phyloP scores from a whole-genome alignment of 2,888 invertebrate species.

The Prosapia bicincta region DNA sequence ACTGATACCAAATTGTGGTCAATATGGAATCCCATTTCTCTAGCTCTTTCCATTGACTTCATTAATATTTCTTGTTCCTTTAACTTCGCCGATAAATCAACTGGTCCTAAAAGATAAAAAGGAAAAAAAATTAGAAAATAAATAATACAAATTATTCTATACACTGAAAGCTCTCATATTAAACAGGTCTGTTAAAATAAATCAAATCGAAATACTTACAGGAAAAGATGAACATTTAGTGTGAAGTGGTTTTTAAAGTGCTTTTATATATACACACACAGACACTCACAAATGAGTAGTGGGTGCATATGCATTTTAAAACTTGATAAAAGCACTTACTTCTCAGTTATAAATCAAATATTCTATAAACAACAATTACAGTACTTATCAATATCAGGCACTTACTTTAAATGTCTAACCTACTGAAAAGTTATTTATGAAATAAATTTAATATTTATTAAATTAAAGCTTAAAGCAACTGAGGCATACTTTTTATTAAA shows the following conservation, averaged over 20 bases:
- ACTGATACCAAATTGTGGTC: conserved; percentile 24
- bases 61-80: not conserved
- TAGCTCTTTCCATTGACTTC: not conserved
- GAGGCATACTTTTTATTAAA: no score
- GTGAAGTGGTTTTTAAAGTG: not conserved
- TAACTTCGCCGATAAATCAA: not conserved
- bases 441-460: no score
- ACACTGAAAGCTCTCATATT: not conserved
- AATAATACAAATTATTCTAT: not conserved
- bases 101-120: not conserved
- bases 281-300: no score
- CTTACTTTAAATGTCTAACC: no score
- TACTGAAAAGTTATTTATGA: no score
- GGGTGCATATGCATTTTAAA: no score
- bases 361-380: no score
- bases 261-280: no score
- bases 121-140: not conserved
- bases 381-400: no score
- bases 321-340: no score
- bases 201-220: not conserved
- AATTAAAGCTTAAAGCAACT: no score
- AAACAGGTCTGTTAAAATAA: not conserved
- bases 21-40: conserved; percentile 19
- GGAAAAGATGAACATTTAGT: not conserved
- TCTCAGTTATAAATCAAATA: no score